Evolutionary conservation across 2,888 invertebrate genomes (phyloP).

Genomic region (Eilema sororculum): DNA sequence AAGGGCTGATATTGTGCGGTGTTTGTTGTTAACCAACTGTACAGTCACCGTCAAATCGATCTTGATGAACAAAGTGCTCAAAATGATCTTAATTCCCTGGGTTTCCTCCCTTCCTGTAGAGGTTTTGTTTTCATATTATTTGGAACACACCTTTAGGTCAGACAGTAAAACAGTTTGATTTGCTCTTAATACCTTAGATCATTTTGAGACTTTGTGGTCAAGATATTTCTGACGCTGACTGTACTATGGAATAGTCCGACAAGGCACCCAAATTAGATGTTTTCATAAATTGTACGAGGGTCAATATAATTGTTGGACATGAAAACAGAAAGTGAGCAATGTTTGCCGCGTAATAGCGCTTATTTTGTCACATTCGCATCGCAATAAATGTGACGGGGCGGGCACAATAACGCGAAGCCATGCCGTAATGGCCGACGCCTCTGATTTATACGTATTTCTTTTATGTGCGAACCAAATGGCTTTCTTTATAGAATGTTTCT

Average conservation of each 20-base stretch:
- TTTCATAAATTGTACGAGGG: conserved; percentile 4
- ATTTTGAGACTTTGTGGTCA: no score
- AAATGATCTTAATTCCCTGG: no score
- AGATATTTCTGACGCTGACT: no score
- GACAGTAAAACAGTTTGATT: no score
- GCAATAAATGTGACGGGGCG: conserved; percentile 77
- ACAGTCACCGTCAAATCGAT: no score
- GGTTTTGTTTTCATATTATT: no score
- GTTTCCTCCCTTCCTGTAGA: no score
- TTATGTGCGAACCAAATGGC: conserved; percentile 80
- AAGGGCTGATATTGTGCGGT: not conserved
- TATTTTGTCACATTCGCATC: conserved; percentile 81
- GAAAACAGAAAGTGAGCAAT: conserved; percentile 59
- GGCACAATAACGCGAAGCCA: conserved; percentile 76
- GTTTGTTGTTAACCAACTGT: no score
- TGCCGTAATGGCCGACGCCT: conserved; percentile 77
- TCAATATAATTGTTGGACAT: conserved; percentile 51
- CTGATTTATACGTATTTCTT: conserved; percentile 85
- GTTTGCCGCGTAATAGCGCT: conserved; percentile 75
- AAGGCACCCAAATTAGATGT: not conserved
- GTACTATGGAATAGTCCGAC: not conserved
- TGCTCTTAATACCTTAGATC: no score
- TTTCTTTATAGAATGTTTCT: conserved; percentile 75
- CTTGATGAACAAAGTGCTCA: no score
- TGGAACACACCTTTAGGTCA: no score